Percentiles rank a stretch among this genome's conserved stretches.
Evolutionary conservation across 2,113 vertebrate genomes (phyloP).

Genomic region (Callionymus lyra): DNA sequence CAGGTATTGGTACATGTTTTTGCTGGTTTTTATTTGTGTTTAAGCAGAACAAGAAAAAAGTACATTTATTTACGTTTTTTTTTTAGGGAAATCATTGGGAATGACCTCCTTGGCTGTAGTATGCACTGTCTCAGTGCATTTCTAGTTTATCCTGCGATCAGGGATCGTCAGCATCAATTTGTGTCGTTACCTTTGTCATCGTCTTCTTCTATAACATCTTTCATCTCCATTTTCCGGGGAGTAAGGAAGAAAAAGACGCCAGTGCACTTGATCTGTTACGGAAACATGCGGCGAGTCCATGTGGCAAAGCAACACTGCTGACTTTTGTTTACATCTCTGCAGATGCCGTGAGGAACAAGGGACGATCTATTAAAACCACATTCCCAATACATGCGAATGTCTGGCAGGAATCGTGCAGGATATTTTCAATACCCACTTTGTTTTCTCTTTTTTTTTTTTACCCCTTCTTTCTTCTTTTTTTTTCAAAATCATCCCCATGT

Average conservation of each 20-base stretch:
- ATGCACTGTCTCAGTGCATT: too few relatives aligned
- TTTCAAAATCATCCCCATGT: conserved; percentile 35
- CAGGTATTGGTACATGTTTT: too few relatives aligned
- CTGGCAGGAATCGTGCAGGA: conserved; percentile 34
- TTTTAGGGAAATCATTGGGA: too few relatives aligned
- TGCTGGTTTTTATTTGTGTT: too few relatives aligned
- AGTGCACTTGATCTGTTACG: conserved; percentile 31
- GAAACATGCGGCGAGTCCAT: conserved; percentile 43
- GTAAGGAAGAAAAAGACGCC: conserved; percentile 27
- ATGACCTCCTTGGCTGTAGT: too few relatives aligned
- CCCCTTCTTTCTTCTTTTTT: conserved; percentile 13
- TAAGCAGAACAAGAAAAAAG: too few relatives aligned
- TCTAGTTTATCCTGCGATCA: too few relatives aligned
- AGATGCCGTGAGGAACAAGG: conserved; percentile 43
- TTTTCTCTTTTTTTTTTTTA: conserved; percentile 45
- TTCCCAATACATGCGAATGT: conserved; percentile 45
- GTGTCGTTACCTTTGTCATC: conserved; percentile 11
- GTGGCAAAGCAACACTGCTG: conserved; percentile 34
- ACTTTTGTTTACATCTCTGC: conserved; percentile 50
- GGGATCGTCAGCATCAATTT: too few relatives aligned
- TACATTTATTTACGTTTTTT: too few relatives aligned
- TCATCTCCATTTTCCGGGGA: conserved; percentile 17
- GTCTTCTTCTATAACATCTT: conserved; percentile 9
- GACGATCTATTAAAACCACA: conserved; percentile 48
- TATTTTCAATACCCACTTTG: conserved; percentile 48